A percentile compares a stretch with the other conserved stretches of the same genome.
phyloP scores from a whole-genome alignment of 2,797 vertebrate species.

The Mastacembelus armatus region DNA sequence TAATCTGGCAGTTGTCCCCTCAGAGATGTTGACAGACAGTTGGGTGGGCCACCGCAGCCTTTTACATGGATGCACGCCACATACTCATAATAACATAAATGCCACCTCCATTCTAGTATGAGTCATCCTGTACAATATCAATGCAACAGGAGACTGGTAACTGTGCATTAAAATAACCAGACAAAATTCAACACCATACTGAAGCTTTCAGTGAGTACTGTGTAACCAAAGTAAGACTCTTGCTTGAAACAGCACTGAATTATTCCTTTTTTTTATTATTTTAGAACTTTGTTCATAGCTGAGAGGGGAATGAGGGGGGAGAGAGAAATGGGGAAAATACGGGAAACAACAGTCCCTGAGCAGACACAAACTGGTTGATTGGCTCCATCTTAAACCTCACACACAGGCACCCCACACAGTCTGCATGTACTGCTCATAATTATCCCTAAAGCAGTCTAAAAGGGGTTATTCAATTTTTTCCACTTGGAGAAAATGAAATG shows the following conservation, averaged over 20 bases:
- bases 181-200: not conserved
- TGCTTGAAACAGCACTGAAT: no score
- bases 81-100: conserved; percentile 45
- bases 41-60: conserved; percentile 59
- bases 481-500: not conserved
- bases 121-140: conserved; percentile 40
- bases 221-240: no score
- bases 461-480: no score
- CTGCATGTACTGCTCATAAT: no score
- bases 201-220: not conserved
- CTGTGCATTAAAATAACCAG: conserved; percentile 30
- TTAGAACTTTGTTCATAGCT: no score
- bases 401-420: no score
- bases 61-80: conserved; percentile 46
- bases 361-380: no score
- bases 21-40: conserved; percentile 71
- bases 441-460: no score
- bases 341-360: not conserved
- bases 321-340: not conserved
- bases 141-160: conserved; percentile 48
- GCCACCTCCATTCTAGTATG: conserved; percentile 11
- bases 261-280: no score
- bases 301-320: no score
- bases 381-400: no score
- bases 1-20: conserved; percentile 76